Percentiles rank a stretch among this genome's conserved stretches.
Conservation (phyloP, 2,113 vertebrate species). For the Cryptomyrus ogoouensis region DNA sequence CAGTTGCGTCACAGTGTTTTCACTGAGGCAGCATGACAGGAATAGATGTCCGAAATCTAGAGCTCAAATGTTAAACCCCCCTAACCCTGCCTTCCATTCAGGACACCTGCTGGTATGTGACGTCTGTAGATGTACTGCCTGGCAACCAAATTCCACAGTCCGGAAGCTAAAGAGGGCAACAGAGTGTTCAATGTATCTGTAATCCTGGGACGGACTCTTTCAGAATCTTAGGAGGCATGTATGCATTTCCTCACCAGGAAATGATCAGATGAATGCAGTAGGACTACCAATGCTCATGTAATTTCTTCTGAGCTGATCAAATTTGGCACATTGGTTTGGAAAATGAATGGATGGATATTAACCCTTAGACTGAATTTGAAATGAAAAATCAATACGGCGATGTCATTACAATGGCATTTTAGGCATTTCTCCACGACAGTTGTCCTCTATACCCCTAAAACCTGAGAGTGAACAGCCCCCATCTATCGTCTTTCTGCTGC, state of each 20-base stretch:
- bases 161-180: not conserved
- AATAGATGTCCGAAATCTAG: constrained; percentile 41
- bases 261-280: not conserved
- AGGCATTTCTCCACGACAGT: not conserved
- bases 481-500: not conserved
- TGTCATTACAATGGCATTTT: not conserved
- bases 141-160: constrained; percentile 38
- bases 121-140: constrained; percentile 40
- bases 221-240: not conserved
- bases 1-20: constrained; percentile 26
- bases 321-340: not conserved
- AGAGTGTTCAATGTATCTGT: not conserved
- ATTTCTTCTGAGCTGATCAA: not conserved
- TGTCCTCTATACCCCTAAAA: not conserved
- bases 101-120: constrained; percentile 49
- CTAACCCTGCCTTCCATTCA: constrained; percentile 26
- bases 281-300: not conserved
- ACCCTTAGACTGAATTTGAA: not conserved
- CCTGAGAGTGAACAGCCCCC: not conserved
- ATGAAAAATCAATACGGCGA: not conserved
- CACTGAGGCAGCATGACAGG: constrained; percentile 32
- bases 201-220: not conserved
- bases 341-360: not conserved
- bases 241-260: not conserved
- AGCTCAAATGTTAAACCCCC: constrained; percentile 30